Conservation (phyloP, 2,888 invertebrate genomes). For the Cybosia mesomella region DNA sequence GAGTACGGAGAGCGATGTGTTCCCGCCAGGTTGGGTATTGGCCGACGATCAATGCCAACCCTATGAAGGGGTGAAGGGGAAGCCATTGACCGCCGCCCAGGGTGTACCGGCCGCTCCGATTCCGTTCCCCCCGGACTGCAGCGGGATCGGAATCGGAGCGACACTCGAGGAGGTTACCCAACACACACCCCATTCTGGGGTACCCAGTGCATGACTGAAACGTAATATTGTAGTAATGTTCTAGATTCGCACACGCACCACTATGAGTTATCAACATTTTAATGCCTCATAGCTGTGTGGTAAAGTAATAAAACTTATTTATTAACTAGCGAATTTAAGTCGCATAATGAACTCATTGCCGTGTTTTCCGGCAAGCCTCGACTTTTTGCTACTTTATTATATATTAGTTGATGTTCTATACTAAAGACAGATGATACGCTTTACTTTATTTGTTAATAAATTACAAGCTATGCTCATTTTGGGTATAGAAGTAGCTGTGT, state of each 20-base stretch:
- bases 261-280: background rate
- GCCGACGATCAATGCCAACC: no score
- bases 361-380: slow-evolving; percentile 28
- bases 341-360: slow-evolving; percentile 55
- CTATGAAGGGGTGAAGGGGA: no score
- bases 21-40: no score
- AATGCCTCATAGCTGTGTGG: background rate
- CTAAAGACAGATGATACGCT: background rate
- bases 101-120: no score
- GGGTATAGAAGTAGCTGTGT: background rate
- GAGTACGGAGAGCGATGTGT: no score
- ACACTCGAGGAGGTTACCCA: no score
- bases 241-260: background rate
- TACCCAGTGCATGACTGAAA: background rate
- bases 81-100: no score
- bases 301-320: slow-evolving; percentile 53
- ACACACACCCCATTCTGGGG: no score
- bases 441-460: background rate
- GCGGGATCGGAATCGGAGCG: no score
- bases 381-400: slow-evolving; percentile 35
- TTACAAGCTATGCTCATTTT: background rate
- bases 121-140: no score
- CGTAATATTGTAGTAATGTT: background rate
- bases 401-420: slow-evolving; percentile 22
- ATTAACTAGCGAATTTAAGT: slow-evolving; percentile 51